A percentile compares a stretch with the other conserved stretches of the same genome.
Evolutionary conservation across 2,888 invertebrate genomes (phyloP).

Genomic region (Cinara cedri): DNA sequence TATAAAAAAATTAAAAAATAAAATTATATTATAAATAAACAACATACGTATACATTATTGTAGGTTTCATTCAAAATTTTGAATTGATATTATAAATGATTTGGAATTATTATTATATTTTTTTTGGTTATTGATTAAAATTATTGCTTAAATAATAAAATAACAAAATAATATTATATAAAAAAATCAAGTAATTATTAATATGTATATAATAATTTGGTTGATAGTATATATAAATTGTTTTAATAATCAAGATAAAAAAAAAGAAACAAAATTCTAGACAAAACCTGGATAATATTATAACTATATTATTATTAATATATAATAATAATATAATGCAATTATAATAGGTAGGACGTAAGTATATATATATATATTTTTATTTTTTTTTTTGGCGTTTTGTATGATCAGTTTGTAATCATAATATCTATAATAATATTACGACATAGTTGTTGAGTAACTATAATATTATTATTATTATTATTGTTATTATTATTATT

Average conservation of each 20-base stretch:
- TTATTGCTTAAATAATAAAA: no score
- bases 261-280: no score
- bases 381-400: background rate
- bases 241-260: no score
- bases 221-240: no score
- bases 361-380: background rate
- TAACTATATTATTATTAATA: no score
- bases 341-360: no score
- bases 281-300: no score
- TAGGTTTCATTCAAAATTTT: background rate
- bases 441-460: slow-evolving; percentile 36
- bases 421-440: background rate
- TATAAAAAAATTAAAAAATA: slow-evolving; percentile 1
- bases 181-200: background rate
- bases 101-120: background rate
- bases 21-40: no score
- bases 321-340: background rate
- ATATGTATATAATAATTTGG: background rate
- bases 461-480: background rate
- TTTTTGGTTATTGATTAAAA: no score
- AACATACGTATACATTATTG: background rate
- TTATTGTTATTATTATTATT: slow-evolving; percentile 14
- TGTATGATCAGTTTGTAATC: background rate
- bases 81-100: background rate
- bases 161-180: no score